A percentile compares a stretch with the other conserved stretches of the same genome.
These are phyloP conservation scores for Dioctria rufipes DNA, from an alignment of 2,888 invertebrate genomes.

Conservation along the genomic window DNA sequence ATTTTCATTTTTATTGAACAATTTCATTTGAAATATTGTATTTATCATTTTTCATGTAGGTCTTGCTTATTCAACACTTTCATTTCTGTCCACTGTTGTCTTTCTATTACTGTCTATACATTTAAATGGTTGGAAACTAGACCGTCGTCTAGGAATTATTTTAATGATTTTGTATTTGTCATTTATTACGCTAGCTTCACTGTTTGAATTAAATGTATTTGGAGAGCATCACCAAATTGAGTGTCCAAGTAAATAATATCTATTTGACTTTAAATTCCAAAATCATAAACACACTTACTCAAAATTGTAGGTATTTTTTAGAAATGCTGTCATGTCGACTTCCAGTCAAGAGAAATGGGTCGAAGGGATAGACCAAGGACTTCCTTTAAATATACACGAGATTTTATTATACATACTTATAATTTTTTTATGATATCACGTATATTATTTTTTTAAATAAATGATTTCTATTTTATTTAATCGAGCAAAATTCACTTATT, in stretches of 20 bases:
- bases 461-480: no score
- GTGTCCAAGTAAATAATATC: conserved; percentile 68
- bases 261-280: neutral
- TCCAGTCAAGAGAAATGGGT: no score
- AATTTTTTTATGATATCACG: no score
- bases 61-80: conserved; percentile 92
- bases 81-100: conserved; percentile 91
- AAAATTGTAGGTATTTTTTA: no score
- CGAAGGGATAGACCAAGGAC: no score
- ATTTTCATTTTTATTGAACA: no score
- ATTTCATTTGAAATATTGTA: no score
- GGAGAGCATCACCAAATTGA: conserved; percentile 88
- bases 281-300: neutral
- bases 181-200: conserved; percentile 91
- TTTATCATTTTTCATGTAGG: conserved; percentile 74
- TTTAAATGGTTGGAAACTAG: conserved; percentile 95
- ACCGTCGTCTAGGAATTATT: conserved; percentile 89
- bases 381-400: no score
- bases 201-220: conserved; percentile 96
- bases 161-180: conserved; percentile 94
- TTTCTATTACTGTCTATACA: conserved; percentile 94
- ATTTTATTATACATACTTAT: no score
- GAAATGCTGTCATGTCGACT: no score
- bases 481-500: no score
- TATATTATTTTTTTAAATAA: no score